Conservation (phyloP, 2,888 invertebrate species). For the Chaitophorus viminalis region DNA sequence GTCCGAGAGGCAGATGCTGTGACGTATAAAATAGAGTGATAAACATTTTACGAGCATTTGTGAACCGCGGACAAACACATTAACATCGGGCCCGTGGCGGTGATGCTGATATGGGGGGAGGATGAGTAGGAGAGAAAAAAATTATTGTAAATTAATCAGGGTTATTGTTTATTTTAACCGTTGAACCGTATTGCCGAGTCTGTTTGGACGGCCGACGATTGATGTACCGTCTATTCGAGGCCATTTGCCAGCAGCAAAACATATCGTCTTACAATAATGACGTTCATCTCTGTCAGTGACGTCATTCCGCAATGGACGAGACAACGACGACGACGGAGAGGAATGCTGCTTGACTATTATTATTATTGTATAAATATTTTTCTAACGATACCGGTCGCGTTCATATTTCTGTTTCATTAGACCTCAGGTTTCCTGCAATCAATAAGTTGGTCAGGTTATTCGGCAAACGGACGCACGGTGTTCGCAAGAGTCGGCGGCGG, state of each 20-base stretch:
- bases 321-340: too few relatives aligned
- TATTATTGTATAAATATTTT: constrained; percentile 35
- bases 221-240: constrained; percentile 33
- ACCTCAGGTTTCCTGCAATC: constrained; percentile 10
- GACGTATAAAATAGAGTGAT: not conserved
- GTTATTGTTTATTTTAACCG: constrained; percentile 46
- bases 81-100: not conserved
- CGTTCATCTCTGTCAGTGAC: constrained; percentile 40
- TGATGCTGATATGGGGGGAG: too few relatives aligned
- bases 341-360: not conserved
- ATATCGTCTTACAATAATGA: constrained; percentile 49
- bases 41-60: constrained; percentile 35
- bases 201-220: constrained; percentile 48
- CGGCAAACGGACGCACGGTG: not conserved
- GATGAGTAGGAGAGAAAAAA: not conserved
- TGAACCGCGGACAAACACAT: not conserved
- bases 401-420: constrained; percentile 29
- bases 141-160: constrained; percentile 39
- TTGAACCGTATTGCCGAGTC: constrained; percentile 28
- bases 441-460: constrained; percentile 29
- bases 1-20: not conserved
- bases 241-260: constrained; percentile 34
- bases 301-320: not conserved
- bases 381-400: not conserved
- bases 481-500: not conserved